Evolutionary conservation across 2,113 vertebrate species (phyloP).

Genomic region (Struthio camelus): DNA sequence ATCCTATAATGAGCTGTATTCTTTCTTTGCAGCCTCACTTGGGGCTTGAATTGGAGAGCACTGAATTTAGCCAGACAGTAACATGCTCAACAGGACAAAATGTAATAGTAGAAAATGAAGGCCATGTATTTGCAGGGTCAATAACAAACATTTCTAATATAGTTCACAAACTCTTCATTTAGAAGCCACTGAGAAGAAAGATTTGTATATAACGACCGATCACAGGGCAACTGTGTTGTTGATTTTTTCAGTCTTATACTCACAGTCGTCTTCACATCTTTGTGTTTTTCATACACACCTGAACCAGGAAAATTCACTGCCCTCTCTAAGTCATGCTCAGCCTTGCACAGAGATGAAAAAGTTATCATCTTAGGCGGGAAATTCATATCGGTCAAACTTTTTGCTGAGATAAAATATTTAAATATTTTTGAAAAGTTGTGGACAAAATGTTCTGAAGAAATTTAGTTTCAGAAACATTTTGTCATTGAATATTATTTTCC

Average conservation of each 20-base stretch:
- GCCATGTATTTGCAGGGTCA: not conserved
- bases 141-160: not conserved
- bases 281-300: not conserved
- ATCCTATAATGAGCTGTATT: not conserved
- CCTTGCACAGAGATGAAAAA: rapidly evolving
- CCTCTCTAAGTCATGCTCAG: not conserved
- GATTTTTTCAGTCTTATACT: not conserved
- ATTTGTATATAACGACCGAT: not conserved
- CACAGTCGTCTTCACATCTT: not conserved
- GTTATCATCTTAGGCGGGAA: not conserved
- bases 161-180: not conserved
- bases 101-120: not conserved
- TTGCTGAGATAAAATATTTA: not conserved
- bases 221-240: not conserved
- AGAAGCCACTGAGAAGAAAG: not conserved
- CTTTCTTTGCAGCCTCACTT: not conserved
- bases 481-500: not conserved
- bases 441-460: not conserved
- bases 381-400: not conserved
- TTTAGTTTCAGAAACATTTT: not conserved
- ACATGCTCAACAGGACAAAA: not conserved
- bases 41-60: not conserved
- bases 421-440: rapidly evolving
- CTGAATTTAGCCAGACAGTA: not conserved
- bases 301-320: not conserved